phyloP scores from a whole-genome alignment of 1,140 invertebrate species.

The Microplitis demolitor region DNA sequence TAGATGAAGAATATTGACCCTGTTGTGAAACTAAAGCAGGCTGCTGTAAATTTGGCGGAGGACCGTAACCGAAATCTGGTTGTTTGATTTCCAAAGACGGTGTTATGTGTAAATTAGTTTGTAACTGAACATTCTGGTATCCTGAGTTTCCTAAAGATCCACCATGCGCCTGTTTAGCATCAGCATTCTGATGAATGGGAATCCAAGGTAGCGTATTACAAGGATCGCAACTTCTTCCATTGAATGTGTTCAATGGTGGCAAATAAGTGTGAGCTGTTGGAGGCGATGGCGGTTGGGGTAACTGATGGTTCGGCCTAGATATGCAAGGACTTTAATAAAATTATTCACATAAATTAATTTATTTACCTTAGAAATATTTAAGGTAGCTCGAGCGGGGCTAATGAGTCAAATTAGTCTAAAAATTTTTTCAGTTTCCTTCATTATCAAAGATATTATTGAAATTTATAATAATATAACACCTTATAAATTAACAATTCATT shows the following conservation, averaged over 20 bases:
- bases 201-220: constrained; percentile 81
- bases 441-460: too few relatives aligned
- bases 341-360: neutral
- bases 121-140: neutral
- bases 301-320: constrained; percentile 5
- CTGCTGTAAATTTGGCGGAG: neutral
- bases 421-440: too few relatives aligned
- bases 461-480: too few relatives aligned
- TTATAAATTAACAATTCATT: too few relatives aligned
- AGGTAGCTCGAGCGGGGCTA: too few relatives aligned
- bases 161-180: constrained; percentile 23
- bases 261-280: constrained; percentile 21
- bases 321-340: neutral
- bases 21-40: neutral
- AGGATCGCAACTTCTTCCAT: constrained; percentile 67
- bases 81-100: constrained; percentile 35
- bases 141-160: neutral
- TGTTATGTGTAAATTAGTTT: constrained; percentile 3
- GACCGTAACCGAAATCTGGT: constrained; percentile 32
- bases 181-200: constrained; percentile 61
- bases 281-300: constrained; percentile 21
- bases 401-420: too few relatives aligned
- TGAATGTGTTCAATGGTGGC: constrained; percentile 1
- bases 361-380: neutral
- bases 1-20: constrained; percentile 8